Conservation (phyloP, 2,113 vertebrate genomes). For the Syrrhaptes paradoxus region DNA sequence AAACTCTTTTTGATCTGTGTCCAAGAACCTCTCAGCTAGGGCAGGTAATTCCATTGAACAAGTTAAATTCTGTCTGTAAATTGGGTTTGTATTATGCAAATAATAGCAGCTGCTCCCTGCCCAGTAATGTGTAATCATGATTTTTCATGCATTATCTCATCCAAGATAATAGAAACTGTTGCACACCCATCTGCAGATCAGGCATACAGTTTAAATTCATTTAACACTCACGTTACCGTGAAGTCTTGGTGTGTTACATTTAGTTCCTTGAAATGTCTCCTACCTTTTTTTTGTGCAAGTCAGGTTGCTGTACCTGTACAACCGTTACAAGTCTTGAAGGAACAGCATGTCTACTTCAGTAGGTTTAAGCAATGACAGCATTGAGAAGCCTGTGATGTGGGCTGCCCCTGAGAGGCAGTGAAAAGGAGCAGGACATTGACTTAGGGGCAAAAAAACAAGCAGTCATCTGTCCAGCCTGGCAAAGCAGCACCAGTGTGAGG, state of each 20-base stretch:
- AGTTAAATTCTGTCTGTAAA: neutral
- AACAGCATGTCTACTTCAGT: neutral
- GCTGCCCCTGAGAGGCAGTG: neutral
- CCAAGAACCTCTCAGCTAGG: neutral
- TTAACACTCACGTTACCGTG: neutral
- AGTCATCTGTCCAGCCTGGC: neutral
- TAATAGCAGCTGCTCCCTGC: neutral
- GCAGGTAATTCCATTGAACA: neutral
- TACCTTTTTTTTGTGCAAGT: constrained; percentile 1
- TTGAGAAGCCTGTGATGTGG: neutral
- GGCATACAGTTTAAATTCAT: neutral
- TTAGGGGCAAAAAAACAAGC: neutral
- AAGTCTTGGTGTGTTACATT: neutral
- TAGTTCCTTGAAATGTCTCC: neutral
- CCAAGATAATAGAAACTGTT: neutral
- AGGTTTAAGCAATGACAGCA: neutral
- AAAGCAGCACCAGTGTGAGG: neutral
- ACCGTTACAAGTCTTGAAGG: neutral
- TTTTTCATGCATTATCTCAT: neutral
- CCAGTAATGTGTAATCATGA: neutral
- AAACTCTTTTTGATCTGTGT: neutral
- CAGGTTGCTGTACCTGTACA: neutral
- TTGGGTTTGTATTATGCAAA: neutral
- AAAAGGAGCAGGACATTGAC: neutral
- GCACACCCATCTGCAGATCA: neutral